Conservation (phyloP, 1,140 invertebrate genomes). For the Arion vulgaris region DNA sequence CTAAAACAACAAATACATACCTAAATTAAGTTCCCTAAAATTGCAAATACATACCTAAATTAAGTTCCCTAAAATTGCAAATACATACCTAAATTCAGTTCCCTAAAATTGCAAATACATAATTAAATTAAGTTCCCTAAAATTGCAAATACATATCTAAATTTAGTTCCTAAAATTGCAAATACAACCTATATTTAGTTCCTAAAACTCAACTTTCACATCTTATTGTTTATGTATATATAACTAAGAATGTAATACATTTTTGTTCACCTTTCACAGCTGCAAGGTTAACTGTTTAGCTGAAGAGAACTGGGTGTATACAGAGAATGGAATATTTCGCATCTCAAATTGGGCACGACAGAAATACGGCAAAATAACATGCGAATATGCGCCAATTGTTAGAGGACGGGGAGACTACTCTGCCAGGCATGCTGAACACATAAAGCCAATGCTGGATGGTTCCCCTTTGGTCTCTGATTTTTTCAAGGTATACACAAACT, state of each 20-base stretch:
- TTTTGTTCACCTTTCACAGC: constrained; percentile 68
- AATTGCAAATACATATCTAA: not conserved
- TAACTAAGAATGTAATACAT: not conserved
- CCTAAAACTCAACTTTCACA: not conserved
- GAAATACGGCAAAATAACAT: constrained; percentile 59
- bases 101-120: too few species aligned
- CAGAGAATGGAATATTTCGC: constrained; percentile 54
- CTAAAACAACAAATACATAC: too few species aligned
- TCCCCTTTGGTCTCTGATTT: constrained; percentile 55
- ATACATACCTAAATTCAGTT: too few species aligned
- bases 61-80: not conserved
- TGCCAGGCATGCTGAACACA: constrained; percentile 43
- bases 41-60: too few species aligned
- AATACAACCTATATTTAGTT: not conserved
- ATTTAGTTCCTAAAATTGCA: not conserved
- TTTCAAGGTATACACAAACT: constrained; percentile 55
- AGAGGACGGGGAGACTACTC: constrained; percentile 50
- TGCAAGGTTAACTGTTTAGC: constrained; percentile 68
- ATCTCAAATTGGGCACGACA: constrained; percentile 42
- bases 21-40: too few species aligned
- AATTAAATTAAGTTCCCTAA: not conserved
- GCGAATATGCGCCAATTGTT: constrained; percentile 56
- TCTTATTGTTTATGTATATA: not conserved
- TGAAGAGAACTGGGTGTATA: constrained; percentile 57
- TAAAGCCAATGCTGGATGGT: constrained; percentile 54